A percentile compares a stretch with the other conserved stretches of the same genome.
Conservation (phyloP, 2,113 vertebrate genomes). For the Hippocampus mohnikei region DNA sequence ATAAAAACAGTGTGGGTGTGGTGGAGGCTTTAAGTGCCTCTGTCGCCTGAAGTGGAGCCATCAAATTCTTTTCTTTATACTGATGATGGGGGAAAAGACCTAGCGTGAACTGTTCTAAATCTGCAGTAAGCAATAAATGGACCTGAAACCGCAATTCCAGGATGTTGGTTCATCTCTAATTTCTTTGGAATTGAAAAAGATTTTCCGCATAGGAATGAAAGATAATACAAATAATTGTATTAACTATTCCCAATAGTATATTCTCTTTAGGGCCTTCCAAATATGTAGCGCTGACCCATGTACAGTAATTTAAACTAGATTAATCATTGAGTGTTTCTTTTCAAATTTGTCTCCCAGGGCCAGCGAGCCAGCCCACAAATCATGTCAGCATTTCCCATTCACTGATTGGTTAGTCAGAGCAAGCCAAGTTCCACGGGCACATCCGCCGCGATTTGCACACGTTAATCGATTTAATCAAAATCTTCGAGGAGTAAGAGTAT, state of each 20-base stretch:
- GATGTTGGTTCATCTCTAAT: background rate
- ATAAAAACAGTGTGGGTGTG: constrained; percentile 58
- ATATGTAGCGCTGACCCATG: too few relatives aligned
- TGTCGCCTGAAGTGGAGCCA: constrained; percentile 48
- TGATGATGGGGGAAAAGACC: constrained; percentile 9
- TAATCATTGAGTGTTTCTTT: too few relatives aligned
- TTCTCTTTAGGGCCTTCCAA: background rate
- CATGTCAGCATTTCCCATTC: too few relatives aligned
- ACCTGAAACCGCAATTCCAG: background rate
- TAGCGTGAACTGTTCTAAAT: background rate
- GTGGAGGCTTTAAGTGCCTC: constrained; percentile 46
- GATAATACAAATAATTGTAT: background rate
- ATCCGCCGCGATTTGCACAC: too few relatives aligned
- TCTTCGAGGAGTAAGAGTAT: too few relatives aligned
- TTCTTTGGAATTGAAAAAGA: background rate
- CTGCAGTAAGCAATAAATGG: background rate
- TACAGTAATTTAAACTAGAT: too few relatives aligned
- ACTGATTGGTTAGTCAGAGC: too few relatives aligned
- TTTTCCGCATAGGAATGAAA: background rate
- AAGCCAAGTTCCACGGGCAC: too few relatives aligned
- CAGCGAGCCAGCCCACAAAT: too few relatives aligned
- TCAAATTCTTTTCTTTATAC: constrained; percentile 33
- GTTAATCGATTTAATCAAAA: too few relatives aligned
- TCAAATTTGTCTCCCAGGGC: too few relatives aligned
- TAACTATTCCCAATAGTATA: too few relatives aligned